Evolutionary conservation across 2,888 invertebrate species (phyloP).

Genomic region (Tigriopus californicus): DNA sequence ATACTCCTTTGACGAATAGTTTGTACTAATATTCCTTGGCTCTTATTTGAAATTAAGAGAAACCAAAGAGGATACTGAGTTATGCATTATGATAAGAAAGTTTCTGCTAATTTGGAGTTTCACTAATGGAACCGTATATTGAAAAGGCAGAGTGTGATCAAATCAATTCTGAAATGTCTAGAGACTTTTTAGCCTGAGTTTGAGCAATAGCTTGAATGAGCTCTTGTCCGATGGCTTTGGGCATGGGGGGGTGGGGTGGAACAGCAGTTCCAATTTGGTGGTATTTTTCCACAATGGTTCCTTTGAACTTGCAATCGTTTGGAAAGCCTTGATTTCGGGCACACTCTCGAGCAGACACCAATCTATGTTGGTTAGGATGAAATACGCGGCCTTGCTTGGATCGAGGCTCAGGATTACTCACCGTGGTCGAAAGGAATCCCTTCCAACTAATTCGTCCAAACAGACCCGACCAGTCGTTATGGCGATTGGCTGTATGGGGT

Average conservation of each 20-base stretch:
- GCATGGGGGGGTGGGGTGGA: constrained; percentile 65
- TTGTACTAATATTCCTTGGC: too few relatives aligned
- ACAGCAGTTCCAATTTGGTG: constrained; percentile 59
- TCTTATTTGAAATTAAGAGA: too few relatives aligned
- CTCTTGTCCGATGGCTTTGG: constrained; percentile 52
- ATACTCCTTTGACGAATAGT: too few relatives aligned
- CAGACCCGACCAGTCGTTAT: constrained; percentile 68
- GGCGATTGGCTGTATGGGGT: constrained; percentile 64
- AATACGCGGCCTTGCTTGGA: constrained; percentile 70
- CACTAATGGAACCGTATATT: too few relatives aligned
- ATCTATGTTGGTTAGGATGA: constrained; percentile 56
- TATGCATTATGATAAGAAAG: too few relatives aligned
- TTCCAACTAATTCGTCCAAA: constrained; percentile 63
- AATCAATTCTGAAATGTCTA: too few relatives aligned
- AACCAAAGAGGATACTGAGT: too few relatives aligned
- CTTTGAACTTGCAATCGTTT: constrained; percentile 53
- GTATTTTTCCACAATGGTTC: constrained; percentile 19
- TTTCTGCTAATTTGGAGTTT: too few relatives aligned
- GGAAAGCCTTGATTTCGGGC: constrained; percentile 70
- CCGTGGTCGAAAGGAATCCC: constrained; percentile 65
- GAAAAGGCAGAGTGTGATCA: too few relatives aligned
- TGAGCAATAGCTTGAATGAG: constrained; percentile 33
- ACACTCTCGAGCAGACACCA: constrained; percentile 70
- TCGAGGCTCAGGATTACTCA: constrained; percentile 69
- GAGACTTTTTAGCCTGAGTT: too few relatives aligned